A percentile compares a stretch with the other conserved stretches of the same genome.
Evolutionary conservation across 2,113 vertebrate genomes (phyloP).

Genomic region (Oreotrochilus melanogaster): DNA sequence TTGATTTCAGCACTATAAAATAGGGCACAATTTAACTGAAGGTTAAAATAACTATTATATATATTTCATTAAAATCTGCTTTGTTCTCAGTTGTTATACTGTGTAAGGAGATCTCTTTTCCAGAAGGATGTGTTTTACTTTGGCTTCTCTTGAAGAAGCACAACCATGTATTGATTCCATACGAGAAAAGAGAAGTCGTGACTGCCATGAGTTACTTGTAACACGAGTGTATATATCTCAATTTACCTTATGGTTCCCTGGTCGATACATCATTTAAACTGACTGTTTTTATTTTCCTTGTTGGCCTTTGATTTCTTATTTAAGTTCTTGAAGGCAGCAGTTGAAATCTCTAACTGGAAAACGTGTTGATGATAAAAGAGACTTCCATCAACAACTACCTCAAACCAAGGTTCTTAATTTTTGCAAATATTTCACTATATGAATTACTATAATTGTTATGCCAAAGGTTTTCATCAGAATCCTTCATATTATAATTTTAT

Average conservation of each 20-base stretch:
- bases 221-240: neutral
- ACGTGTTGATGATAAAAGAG: neutral
- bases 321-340: slow-evolving; percentile 33
- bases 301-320: slow-evolving; percentile 55
- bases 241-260: slow-evolving; percentile 41
- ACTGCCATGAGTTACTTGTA: neutral
- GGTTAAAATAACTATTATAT: slow-evolving; percentile 32
- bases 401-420: neutral
- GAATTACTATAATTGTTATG: neutral
- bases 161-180: neutral
- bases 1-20: slow-evolving; percentile 44
- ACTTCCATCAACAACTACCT: neutral
- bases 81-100: neutral
- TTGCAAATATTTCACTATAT: neutral
- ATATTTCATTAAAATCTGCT: slow-evolving; percentile 34
- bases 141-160: neutral
- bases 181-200: neutral
- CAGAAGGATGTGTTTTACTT: neutral
- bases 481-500: neutral
- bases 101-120: neutral
- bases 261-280: slow-evolving; percentile 50
- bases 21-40: slow-evolving; percentile 47
- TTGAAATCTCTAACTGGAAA: neutral
- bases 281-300: slow-evolving; percentile 48
- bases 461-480: neutral